phyloP scores from a whole-genome alignment of 2,113 vertebrate genomes.

The Tupaia chinensis region DNA sequence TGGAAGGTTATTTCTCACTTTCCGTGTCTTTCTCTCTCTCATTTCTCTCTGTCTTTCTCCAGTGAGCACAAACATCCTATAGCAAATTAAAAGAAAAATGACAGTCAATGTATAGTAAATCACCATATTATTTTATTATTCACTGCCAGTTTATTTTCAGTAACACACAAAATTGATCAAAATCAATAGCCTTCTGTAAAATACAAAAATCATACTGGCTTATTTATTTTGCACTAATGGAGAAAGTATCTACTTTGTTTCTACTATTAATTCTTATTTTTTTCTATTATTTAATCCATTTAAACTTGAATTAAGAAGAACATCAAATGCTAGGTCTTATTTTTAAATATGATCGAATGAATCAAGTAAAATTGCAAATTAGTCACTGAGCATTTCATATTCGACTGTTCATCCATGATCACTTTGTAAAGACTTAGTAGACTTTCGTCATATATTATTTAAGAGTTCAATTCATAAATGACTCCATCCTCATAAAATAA shows the following conservation, averaged over 20 bases:
- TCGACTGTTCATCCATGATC: neutral
- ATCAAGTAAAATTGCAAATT: neutral
- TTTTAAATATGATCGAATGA: conserved; percentile 17
- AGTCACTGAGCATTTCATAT: neutral
- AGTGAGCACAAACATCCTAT: no score
- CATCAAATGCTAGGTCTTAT: neutral
- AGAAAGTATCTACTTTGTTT: conserved; percentile 9
- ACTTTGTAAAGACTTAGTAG: neutral
- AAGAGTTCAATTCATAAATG: conserved; percentile 14
- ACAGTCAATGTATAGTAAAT: neutral
- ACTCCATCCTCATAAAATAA: conserved; percentile 21
- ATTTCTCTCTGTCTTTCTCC: no score
- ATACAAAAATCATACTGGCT: neutral
- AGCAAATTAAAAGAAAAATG: no score
- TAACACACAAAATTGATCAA: conserved; percentile 8
- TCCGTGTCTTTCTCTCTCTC: no score
- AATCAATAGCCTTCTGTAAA: conserved; percentile 30
- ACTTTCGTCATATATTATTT: neutral
- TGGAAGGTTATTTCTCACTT: no score
- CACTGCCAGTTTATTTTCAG: neutral
- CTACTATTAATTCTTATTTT: neutral
- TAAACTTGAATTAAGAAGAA: conserved; percentile 9
- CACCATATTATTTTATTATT: conserved; percentile 8
- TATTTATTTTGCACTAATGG: neutral
- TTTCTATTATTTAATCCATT: neutral